Percentiles rank a stretch among this genome's conserved stretches.
phyloP scores from a whole-genome alignment of 2,888 invertebrate genomes.

The Philhelius pedissequus region DNA sequence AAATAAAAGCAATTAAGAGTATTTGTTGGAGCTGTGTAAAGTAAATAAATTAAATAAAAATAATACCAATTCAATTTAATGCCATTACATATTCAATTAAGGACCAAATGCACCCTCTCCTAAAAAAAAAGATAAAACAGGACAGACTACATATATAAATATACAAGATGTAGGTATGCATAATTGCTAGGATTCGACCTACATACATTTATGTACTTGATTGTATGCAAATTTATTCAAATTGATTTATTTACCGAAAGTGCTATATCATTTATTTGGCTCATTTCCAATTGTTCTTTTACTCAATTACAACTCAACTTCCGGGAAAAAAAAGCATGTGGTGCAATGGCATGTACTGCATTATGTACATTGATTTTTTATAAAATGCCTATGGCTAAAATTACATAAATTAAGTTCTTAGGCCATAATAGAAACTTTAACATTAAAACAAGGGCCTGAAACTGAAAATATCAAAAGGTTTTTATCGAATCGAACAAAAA shows the following conservation, averaged over 20 bases:
- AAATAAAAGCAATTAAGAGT: neutral
- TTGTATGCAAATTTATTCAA: constrained; percentile 25
- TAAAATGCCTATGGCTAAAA: neutral
- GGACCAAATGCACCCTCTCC: neutral
- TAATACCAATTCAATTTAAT: neutral
- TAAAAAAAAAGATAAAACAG: neutral
- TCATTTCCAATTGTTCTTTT: constrained; percentile 15
- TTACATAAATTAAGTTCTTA: constrained; percentile 46
- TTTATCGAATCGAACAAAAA: neutral
- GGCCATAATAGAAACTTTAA: neutral
- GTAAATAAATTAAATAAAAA: neutral
- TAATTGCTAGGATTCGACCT: neutral
- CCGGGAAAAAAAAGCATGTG: neutral
- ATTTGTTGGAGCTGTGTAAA: neutral
- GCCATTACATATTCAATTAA: constrained; percentile 12
- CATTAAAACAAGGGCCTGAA: neutral
- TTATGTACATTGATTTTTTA: neutral
- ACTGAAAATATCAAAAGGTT: neutral
- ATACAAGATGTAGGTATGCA: neutral
- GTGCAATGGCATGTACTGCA: neutral
- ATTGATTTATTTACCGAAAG: constrained; percentile 22
- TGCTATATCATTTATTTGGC: constrained; percentile 15
- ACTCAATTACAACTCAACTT: constrained; percentile 43
- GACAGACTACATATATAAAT: too few relatives aligned
- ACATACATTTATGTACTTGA: neutral